A percentile compares a stretch with the other conserved stretches of the same genome.
These are phyloP conservation scores for Spinus pinus DNA, from an alignment of 2,797 vertebrate species.

Conservation along the genomic window DNA sequence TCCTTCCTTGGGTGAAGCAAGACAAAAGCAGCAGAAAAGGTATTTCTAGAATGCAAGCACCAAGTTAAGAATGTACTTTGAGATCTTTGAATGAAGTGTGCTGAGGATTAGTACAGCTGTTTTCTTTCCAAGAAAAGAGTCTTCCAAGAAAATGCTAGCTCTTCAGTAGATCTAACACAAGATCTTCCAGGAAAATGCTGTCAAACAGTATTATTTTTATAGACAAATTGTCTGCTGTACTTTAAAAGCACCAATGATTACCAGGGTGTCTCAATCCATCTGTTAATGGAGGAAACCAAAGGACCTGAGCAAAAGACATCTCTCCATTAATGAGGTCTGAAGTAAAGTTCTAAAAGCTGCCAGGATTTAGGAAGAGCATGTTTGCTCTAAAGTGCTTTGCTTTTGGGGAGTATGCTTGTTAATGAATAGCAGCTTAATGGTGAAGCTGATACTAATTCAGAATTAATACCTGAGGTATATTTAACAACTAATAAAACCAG, in stretches of 20 bases:
- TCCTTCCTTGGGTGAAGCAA: not conserved
- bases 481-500: not conserved
- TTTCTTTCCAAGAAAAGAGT: not conserved
- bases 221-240: not conserved
- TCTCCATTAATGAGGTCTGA: not conserved
- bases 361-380: not conserved
- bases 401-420: not conserved
- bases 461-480: not conserved
- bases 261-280: not conserved
- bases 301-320: not conserved
- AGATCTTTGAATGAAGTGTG: not conserved
- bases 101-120: not conserved
- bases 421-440: not conserved
- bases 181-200: not conserved
- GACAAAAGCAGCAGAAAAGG: not conserved
- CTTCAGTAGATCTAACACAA: not conserved
- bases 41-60: not conserved
- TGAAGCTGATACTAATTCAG: not conserved
- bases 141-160: not conserved
- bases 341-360: not conserved
- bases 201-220: not conserved
- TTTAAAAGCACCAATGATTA: not conserved
- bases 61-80: not conserved
- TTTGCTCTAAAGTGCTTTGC: not conserved
- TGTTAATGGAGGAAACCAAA: not conserved